Evolutionary conservation across 1,140 invertebrate genomes (phyloP).

Genomic region (Physella acuta): DNA sequence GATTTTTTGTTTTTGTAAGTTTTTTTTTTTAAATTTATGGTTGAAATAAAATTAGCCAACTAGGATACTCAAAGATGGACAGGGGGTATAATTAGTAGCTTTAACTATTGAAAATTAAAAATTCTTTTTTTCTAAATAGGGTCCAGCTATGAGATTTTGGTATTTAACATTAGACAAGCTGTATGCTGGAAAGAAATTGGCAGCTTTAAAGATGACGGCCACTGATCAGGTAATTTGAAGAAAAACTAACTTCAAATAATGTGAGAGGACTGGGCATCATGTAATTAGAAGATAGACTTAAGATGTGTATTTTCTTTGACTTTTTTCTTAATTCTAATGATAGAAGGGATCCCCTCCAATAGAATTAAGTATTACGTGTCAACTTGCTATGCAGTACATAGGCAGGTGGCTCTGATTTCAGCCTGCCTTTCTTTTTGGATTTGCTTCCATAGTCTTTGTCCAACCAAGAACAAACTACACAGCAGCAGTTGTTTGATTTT

Average conservation of each 20-base stretch:
- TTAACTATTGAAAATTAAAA: background rate
- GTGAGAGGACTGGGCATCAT: background rate
- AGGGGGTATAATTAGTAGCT: background rate
- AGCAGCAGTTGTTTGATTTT: too few relatives aligned
- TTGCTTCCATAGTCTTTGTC: too few relatives aligned
- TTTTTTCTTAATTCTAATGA: too few relatives aligned
- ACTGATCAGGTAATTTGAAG: conserved; percentile 68
- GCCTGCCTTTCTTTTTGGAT: too few relatives aligned
- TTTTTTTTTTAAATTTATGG: background rate
- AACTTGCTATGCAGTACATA: too few relatives aligned
- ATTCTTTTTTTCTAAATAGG: conserved; percentile 24
- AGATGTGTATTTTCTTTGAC: background rate
- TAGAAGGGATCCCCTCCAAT: too few relatives aligned
- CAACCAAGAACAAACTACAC: too few relatives aligned
- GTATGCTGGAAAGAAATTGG: conserved; percentile 62
- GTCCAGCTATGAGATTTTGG: conserved; percentile 36
- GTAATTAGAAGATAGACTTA: background rate
- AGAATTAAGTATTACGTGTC: too few relatives aligned
- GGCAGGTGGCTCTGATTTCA: too few relatives aligned
- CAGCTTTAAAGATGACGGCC: conserved; percentile 71
- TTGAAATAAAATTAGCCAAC: background rate
- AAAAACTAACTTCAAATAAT: background rate
- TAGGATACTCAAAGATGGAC: background rate
- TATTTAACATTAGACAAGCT: conserved; percentile 65
- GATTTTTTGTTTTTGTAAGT: conserved; percentile 39